Conservation (phyloP, 2,113 vertebrate genomes). For the Pelusios castaneus region DNA sequence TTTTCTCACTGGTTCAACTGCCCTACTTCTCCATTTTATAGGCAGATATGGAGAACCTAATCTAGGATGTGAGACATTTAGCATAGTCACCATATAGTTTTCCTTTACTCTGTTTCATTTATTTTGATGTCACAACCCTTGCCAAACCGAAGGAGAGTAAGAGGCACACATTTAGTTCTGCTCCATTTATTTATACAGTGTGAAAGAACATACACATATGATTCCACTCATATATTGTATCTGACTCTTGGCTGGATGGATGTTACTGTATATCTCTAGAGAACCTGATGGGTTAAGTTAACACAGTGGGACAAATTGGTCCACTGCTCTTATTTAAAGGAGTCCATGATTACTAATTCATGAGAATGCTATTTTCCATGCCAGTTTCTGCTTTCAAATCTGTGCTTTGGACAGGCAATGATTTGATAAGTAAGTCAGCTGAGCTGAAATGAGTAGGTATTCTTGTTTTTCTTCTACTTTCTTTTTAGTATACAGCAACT, state of each 20-base stretch:
- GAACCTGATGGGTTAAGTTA: background rate
- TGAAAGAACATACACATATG: background rate
- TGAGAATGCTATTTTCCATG: conserved; percentile 13
- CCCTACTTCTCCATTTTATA: background rate
- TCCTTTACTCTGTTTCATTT: background rate
- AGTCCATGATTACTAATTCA: conserved; percentile 48
- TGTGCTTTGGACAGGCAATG: background rate
- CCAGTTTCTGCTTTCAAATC: background rate
- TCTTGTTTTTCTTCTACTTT: conserved; percentile 3
- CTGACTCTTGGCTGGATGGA: background rate
- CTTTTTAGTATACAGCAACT: background rate
- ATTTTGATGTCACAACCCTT: background rate
- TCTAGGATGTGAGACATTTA: accelerated
- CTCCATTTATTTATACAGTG: background rate
- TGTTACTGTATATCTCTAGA: background rate
- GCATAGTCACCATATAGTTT: background rate
- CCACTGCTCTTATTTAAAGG: conserved; percentile 32
- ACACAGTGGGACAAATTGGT: background rate
- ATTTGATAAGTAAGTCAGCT: conserved; percentile 45
- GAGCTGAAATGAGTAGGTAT: background rate
- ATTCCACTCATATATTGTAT: background rate
- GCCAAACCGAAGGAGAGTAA: background rate
- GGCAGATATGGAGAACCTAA: background rate
- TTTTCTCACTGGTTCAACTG: background rate
- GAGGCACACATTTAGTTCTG: background rate